Evolutionary conservation across 2,113 vertebrate genomes (phyloP), one percentile per base, ranked within the genome.

Genomic region (Heterotis niloticus): DNA sequence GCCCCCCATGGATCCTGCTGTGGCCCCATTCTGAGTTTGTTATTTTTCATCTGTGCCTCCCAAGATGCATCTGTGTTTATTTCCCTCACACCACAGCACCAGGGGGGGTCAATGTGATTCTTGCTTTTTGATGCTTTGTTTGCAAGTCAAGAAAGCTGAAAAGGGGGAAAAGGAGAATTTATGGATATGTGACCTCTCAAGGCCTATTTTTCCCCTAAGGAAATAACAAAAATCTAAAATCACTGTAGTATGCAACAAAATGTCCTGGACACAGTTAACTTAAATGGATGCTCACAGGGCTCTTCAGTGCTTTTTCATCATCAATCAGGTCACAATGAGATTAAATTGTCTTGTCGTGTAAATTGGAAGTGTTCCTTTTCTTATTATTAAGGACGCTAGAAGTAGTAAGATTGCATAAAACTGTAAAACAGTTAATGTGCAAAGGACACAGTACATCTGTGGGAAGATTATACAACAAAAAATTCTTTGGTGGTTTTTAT

Each of bases 31-130:
- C 87, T 79, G 79, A 79, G 68, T 24, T 0, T 74, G 72, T 81
- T 85, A 86, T 88, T 89, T 44, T 91, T 89, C 85, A 86, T 88
- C 85, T 81, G 34, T 64, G 69, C 73, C 4, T 84, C 82, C 74
- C 78, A 75, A 59, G 83, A 84, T 78, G 79, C 81, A 79, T 80
- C 87, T 87, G 85, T 87, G 84, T 80, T 85, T 77, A 74, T 88
- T 81, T 84, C 79, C 68, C 57, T 52, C 72, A 1, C n/a, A 78
- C 87, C 78, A 85, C 82, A 82, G 87, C 84, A 73, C 83, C 28
- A 44, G 59, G 34, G 34, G n/a, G 71, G 16, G 83, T 62, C 83
- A 82, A 67, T 44, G 81, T 84, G 82, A 84, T 88, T 84, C 75
- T 67, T 66, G n/a, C 51, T 79, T 80, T 87, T 83, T 87, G 81